Base-by-base conservation (phyloP, 2,888 invertebrate species). In the Ecdyonurus torrentis region DNA sequence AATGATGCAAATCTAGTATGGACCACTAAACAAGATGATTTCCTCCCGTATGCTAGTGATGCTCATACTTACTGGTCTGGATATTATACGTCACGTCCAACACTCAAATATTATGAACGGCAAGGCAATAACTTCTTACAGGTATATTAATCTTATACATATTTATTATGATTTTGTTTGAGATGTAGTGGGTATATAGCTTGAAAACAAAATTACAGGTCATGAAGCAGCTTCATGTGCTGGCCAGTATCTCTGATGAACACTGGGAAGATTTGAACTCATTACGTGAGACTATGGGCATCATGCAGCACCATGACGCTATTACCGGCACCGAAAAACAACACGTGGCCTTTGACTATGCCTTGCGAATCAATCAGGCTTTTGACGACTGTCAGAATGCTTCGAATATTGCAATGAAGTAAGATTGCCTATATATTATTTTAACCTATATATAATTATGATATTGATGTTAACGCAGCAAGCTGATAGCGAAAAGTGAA, bases 61-160 rank as follows among this genome's bases (percentile, higher is more conserved):
- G 81, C 85, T 0, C 86, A 92, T 69, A 80, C 90, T 0, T 97
- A 85, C 71, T 99, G 97, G 98, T 93, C 95, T 0, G 98, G 97
- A 0, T 93, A 89, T 70, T 93, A 84, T 70, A 86, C 88, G 0
- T 91, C 91, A 0, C 78, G 91, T 15, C 91, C 91, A 0, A 86
- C 89, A 0, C 77, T 87, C 1, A 92, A 92, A 71, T 84, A 82
- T 65, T 88, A 83, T 68, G 89, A 90, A 72, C 78, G 90, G 23
- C 75, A 82, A 65, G 86, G 86, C 1, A 91, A 90, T 69, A 84
- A 84, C 67, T 84, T 85, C 66, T 71, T 91, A 20, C 91, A 91
- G 77, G 87, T 85, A 70, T 5, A 10, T n/a, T n/a, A n/a, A n/a
- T n/a, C n/a, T n/a, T n/a, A n/a, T n/a, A n/a, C n/a, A n/a, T n/a